A percentile compares a stretch with the other conserved stretches of the same genome.
These are phyloP conservation scores for Ooceraea biroi DNA, from an alignment of 1,140 invertebrate species.

Conservation along the genomic window DNA sequence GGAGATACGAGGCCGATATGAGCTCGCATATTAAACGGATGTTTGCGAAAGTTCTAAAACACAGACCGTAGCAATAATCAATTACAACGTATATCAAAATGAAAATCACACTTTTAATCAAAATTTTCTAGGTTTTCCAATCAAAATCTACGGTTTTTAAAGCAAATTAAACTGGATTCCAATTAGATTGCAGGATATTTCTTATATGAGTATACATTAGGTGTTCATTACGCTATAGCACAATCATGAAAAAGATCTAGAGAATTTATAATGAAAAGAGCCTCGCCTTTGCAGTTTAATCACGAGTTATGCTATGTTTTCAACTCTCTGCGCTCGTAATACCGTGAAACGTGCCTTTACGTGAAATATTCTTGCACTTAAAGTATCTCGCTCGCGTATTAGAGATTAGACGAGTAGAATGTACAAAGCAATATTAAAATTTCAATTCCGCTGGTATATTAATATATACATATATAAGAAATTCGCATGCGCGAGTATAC, in stretches of 20 bases:
- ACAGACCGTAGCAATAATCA: not conserved
- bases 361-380: slow-evolving; percentile 14
- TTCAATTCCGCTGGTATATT: too few species aligned
- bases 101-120: too few species aligned
- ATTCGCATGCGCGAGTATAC: slow-evolving; percentile 13
- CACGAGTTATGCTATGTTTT: not conserved
- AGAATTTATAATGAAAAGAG: slow-evolving; percentile 4
- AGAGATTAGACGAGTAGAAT: slow-evolving; percentile 32
- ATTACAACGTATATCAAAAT: too few species aligned
- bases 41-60: not conserved
- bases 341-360: not conserved
- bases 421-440: not conserved
- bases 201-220: not conserved
- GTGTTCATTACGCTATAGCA: not conserved
- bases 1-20: not conserved
- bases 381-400: not conserved
- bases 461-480: not conserved
- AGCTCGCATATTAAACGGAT: not conserved
- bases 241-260: slow-evolving; percentile 9
- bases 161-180: too few species aligned
- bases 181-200: too few species aligned
- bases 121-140: too few species aligned
- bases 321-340: not conserved
- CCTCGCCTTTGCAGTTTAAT: slow-evolving; percentile 1
- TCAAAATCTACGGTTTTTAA: too few species aligned